A percentile compares a stretch with the other conserved stretches of the same genome.
Evolutionary conservation across 2,797 vertebrate species (phyloP).

Genomic region (Alca torda): DNA sequence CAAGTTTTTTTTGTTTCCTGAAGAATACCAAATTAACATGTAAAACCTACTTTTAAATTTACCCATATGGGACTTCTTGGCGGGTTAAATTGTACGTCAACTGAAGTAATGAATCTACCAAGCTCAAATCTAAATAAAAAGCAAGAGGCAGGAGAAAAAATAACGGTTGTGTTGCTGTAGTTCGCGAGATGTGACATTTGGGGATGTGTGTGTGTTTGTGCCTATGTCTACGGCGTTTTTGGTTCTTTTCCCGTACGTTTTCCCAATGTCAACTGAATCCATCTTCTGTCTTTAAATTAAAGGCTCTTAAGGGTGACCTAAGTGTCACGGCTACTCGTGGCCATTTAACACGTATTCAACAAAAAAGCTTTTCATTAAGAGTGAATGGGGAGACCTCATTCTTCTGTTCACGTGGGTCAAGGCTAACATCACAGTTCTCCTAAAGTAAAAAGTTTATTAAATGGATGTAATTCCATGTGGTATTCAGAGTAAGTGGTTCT

Average conservation of each 20-base stretch:
- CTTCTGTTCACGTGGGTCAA: neutral
- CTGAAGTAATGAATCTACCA: neutral
- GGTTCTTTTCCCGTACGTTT: neutral
- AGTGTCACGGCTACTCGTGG: conserved; percentile 40
- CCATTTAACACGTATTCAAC: conserved; percentile 19
- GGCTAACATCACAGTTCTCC: neutral
- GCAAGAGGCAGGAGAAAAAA: neutral
- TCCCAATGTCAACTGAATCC: neutral
- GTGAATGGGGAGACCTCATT: conserved; percentile 6
- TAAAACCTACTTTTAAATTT: neutral
- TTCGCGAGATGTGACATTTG: neutral
- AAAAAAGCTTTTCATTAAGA: conserved; percentile 31
- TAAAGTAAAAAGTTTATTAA: neutral
- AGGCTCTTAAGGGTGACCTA: conserved; percentile 42
- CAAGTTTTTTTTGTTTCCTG: neutral
- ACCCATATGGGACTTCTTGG: neutral
- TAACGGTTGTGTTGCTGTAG: neutral
- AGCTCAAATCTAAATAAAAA: conserved; percentile 11
- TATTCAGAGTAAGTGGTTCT: neutral
- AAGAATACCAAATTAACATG: neutral
- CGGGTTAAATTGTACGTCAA: neutral
- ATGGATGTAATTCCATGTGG: neutral
- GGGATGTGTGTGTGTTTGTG: neutral
- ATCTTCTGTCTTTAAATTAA: conserved; percentile 32
- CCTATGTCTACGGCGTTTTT: neutral